Base-by-base conservation (phyloP, 2,888 invertebrate genomes). In the Hemistola chrysoprasaria region DNA sequence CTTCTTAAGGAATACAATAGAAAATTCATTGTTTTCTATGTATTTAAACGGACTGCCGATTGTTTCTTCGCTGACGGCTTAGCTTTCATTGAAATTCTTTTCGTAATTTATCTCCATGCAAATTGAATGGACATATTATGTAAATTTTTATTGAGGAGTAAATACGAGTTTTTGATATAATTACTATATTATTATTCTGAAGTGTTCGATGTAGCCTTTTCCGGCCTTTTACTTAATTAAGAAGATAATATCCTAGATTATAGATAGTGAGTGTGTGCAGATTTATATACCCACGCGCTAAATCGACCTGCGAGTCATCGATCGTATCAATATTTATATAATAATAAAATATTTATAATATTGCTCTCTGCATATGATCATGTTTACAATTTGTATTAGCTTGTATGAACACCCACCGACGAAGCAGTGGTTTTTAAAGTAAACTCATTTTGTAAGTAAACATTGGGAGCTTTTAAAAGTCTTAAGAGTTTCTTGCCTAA, bases 1-100 rank as follows among this genome's bases (percentile, higher is more conserved):
- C 62, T 68, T 69, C 68, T 64, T 66, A 70, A 62, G 64, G 65
- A 60, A 61, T 42, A 82, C 82, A 84, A 80, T 80, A 65, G 71
- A 43, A 56, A 59, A 61, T 71, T 61, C 72, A 75, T 73, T 74
- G 77, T 79, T 69, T 63, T 62, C 65, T 59, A 68, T 70, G 66
- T 57, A 74, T 75, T 74, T 70, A 66, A 76, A 78, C 67, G 54
- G 62, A 67, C 68, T 65, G 59, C 21, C 56, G 80, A 83, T 81
- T 70, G 59, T 61, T 81, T 81, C 79, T 56, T n/a, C n/a, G n/a
- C n/a, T 69, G 75, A 67, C 73, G 61, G 65, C 59, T 4, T 63
- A 56, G 45, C 47, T 54, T 54, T 50, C 32, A 6, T 59, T 50
- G 50, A 52, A 58, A 47, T 47, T 32, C 46, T 40, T 56, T 59